Evolutionary conservation across 2,113 vertebrate genomes (phyloP).

Genomic region (Phoxinus phoxinus): DNA sequence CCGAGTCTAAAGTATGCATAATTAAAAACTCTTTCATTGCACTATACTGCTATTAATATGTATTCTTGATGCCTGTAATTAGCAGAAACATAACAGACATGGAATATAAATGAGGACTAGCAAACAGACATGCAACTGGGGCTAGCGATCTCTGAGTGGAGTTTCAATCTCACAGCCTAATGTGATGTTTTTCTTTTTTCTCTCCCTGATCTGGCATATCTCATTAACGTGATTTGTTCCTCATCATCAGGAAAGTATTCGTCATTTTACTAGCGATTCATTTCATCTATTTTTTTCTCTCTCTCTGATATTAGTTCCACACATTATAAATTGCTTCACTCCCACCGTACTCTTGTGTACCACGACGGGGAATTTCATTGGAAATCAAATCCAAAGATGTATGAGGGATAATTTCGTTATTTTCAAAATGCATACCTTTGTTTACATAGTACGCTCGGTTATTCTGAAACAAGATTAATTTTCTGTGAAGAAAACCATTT

Average conservation of each 20-base stretch:
- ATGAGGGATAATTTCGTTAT: conserved; percentile 11
- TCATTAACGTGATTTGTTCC: conserved; percentile 49
- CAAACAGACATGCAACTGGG: not conserved
- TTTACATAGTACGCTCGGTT: conserved; percentile 18
- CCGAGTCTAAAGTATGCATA: not conserved
- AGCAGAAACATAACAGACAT: conserved; percentile 9
- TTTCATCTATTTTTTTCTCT: conserved; percentile 27
- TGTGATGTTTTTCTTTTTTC: not conserved
- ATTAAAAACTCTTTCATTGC: conserved; percentile 32
- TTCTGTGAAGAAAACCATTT: conserved; percentile 16
- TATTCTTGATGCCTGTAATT: conserved; percentile 23
- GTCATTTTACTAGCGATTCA: conserved; percentile 52
- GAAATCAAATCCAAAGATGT: conserved; percentile 38
- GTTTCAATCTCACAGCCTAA: conserved; percentile 45
- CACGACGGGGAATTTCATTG: conserved; percentile 15
- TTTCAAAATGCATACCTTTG: conserved; percentile 31
- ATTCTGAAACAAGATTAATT: conserved; percentile 25
- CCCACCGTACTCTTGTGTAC: not conserved
- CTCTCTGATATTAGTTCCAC: conserved; percentile 38
- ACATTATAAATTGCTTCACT: conserved; percentile 50
- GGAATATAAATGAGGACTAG: conserved; percentile 28
- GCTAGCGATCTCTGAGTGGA: not conserved
- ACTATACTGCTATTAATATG: conserved; percentile 2
- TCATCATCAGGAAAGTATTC: conserved; percentile 45
- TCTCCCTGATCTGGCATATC: conserved; percentile 32